A percentile compares a stretch with the other conserved stretches of the same genome.
Evolutionary conservation across 1,140 invertebrate genomes (phyloP).

Genomic region (Drosophila albomicans): DNA sequence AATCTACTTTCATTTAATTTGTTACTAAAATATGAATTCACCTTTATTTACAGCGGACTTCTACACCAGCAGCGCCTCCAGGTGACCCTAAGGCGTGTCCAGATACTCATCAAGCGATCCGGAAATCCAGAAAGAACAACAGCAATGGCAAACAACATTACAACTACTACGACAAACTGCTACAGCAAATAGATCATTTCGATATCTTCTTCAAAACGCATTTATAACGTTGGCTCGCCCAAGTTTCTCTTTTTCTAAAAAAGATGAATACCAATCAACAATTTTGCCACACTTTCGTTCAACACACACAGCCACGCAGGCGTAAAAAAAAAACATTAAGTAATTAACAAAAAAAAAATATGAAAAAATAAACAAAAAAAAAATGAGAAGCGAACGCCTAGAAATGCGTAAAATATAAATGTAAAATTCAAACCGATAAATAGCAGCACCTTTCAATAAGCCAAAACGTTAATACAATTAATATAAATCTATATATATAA

Average conservation of each 20-base stretch:
- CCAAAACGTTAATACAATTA: constrained; percentile 50
- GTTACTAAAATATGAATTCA: not conserved
- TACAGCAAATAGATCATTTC: constrained; percentile 21
- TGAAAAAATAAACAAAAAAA: constrained; percentile 13
- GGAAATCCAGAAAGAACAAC: constrained; percentile 34
- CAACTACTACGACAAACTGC: constrained; percentile 39
- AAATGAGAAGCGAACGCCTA: constrained; percentile 29
- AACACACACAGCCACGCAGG: constrained; percentile 22
- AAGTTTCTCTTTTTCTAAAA: constrained; percentile 37
- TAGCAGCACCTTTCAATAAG: constrained; percentile 72
- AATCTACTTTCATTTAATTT: too few species aligned
- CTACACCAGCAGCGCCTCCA: constrained; percentile 77
- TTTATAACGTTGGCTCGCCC: constrained; percentile 63
- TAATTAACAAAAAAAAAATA: constrained; percentile 37
- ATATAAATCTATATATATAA: constrained; percentile 31
- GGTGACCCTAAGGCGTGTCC: constrained; percentile 77
- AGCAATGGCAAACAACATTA: constrained; percentile 13
- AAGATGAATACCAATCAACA: constrained; percentile 5
- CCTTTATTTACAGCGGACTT: constrained; percentile 64
- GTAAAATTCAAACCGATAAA: constrained; percentile 54
- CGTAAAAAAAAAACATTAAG: not conserved
- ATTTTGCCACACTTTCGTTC: constrained; percentile 22
- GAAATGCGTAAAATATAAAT: constrained; percentile 57
- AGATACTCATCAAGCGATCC: constrained; percentile 15
- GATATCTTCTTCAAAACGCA: constrained; percentile 65